Evolutionary conservation across 1,140 invertebrate species (phyloP).

Genomic region (Drosophila sproati): DNA sequence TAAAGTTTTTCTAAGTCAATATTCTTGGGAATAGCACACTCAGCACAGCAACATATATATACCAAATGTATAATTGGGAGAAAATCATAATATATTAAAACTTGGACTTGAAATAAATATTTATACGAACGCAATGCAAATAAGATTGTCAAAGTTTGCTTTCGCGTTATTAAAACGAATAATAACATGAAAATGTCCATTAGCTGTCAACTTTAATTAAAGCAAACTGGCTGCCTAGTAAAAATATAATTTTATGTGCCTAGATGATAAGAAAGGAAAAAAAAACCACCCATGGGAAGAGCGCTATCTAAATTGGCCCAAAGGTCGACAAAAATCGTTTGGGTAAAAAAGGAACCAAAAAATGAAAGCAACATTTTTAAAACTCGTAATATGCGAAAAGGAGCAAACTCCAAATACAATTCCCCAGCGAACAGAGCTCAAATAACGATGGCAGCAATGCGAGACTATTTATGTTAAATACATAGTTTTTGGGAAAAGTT

Average conservation of each 20-base stretch:
- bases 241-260: constrained; percentile 43
- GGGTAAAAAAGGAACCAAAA: constrained; percentile 7
- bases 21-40: neutral
- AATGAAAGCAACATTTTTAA: constrained; percentile 18
- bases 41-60: constrained; percentile 3
- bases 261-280: constrained; percentile 28
- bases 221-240: constrained; percentile 22
- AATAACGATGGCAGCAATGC: constrained; percentile 49
- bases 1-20: constrained; percentile 18
- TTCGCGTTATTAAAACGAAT: constrained; percentile 9
- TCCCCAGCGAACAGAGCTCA: constrained; percentile 49
- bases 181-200: neutral
- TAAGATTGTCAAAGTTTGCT: neutral
- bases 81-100: neutral
- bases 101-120: neutral
- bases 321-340: constrained; percentile 31
- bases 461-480: constrained; percentile 83
- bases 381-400: constrained; percentile 31
- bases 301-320: constrained; percentile 49
- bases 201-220: constrained; percentile 23
- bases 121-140: neutral
- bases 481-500: constrained; percentile 54
- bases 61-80: neutral
- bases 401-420: constrained; percentile 42
- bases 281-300: constrained; percentile 34